These are phyloP conservation scores for Coturnix japonica DNA, from an alignment of 2,113 vertebrate genomes.

Conservation along the genomic window DNA sequence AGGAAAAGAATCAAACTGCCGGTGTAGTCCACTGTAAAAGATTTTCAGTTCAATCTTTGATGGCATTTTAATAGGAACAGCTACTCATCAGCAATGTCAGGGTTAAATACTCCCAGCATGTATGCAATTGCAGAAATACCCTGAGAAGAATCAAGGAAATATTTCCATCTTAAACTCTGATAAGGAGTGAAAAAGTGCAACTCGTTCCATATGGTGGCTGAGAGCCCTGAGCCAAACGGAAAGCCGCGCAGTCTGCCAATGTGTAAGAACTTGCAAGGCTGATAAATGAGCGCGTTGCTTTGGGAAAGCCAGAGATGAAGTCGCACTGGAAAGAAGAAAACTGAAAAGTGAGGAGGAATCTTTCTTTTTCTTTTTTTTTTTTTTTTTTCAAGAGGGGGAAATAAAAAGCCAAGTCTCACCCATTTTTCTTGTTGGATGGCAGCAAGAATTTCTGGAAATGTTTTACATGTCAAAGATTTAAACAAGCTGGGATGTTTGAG, in stretches of 20 bases:
- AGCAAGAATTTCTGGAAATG: slow-evolving; percentile 42
- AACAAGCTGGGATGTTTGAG: slow-evolving; percentile 47
- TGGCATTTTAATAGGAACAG: neutral
- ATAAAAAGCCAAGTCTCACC: neutral
- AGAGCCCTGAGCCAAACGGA: slow-evolving; percentile 31
- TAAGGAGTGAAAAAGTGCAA: slow-evolving; percentile 70
- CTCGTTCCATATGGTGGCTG: slow-evolving; percentile 71
- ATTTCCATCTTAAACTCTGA: slow-evolving; percentile 61
- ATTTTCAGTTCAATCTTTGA: neutral
- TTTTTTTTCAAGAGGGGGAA: neutral
- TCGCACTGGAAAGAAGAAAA: slow-evolving; percentile 17
- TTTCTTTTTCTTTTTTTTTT: neutral
- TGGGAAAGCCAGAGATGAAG: slow-evolving; percentile 38
- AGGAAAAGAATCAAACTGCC: slow-evolving; percentile 9
- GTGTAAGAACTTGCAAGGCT: slow-evolving; percentile 14
- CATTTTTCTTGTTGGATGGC: slow-evolving; percentile 44
- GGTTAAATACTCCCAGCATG: slow-evolving; percentile 63
- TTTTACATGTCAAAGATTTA: slow-evolving; percentile 45
- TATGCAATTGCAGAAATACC: slow-evolving; percentile 51
- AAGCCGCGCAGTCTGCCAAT: neutral
- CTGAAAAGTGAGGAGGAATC: neutral
- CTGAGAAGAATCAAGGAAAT: slow-evolving; percentile 54
- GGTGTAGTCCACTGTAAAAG: neutral
- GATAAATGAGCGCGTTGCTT: slow-evolving; percentile 46
- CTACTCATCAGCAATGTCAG: slow-evolving; percentile 48